phyloP scores from a whole-genome alignment of 2,113 vertebrate genomes.

The Mustela nigripes region DNA sequence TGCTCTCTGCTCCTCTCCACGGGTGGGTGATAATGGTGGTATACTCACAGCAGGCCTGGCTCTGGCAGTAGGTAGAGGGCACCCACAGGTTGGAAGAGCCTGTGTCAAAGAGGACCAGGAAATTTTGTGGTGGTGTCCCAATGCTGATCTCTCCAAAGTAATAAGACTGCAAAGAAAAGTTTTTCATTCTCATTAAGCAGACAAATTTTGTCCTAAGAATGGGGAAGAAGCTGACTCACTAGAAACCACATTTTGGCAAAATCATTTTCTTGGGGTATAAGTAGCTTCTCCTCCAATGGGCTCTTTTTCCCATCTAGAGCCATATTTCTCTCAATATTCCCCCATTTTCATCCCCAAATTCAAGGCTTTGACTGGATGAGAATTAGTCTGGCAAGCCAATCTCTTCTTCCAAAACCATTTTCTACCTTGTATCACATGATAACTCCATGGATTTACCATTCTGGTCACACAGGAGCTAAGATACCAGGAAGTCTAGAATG shows the following conservation, averaged over 20 bases:
- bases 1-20: background rate
- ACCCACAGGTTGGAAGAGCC: constrained; percentile 88
- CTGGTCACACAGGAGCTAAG: background rate
- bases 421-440: background rate
- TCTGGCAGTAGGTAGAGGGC: constrained; percentile 84
- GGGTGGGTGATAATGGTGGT: no score
- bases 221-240: background rate
- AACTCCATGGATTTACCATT: background rate
- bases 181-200: background rate
- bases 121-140: constrained; percentile 85
- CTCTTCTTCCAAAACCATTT: background rate
- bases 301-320: background rate
- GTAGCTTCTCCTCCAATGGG: background rate
- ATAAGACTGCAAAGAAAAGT: constrained; percentile 71
- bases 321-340: background rate
- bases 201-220: background rate
- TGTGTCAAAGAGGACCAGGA: constrained; percentile 86
- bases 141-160: constrained; percentile 88
- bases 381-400: background rate
- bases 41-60: constrained; percentile 84
- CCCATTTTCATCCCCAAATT: background rate
- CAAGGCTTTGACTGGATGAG: background rate
- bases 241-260: background rate
- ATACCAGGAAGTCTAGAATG: background rate
- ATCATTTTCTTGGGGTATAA: background rate